Base-by-base conservation (phyloP, 2,797 vertebrate genomes). In the Toxotes lorentzi region DNA sequence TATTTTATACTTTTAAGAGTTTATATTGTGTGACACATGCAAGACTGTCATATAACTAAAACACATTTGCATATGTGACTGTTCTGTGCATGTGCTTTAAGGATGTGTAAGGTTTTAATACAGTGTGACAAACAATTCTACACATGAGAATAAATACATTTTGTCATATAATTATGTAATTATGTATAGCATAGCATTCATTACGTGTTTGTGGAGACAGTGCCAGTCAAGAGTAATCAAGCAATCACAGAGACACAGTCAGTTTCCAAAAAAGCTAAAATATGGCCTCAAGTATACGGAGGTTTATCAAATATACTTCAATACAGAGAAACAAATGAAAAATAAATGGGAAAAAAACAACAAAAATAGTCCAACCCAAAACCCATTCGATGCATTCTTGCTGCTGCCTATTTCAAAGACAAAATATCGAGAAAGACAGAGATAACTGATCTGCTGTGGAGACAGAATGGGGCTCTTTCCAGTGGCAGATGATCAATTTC, bases 401-500 rank as follows among this genome's bases (percentile, higher is more conserved):
- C 21, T 10, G 40, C 16, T 9, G 47, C 5, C 30, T 30, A 53
- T 65, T 65, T 66, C 48, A 51, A 72, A 70, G 51, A 13, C 32
- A 70, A 51, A 35, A 45, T 24, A 74, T 79, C 2, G 32, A 66
- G 38, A 73, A 41, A 71, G 48, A 12, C 40, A 32, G 47, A n/a
- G 56, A 73, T 64, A 70, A 76, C 16, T 48, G 73, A 82, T 78
- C 21, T 30, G 21, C 53, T 32, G 23, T 32, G 13, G 70, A 83
- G 72, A 53, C 59, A 8, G 45, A 48, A 47, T n/a, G 35, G 10
- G 47, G 61, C 64, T 63, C 35, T 66, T 23, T 71, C 58, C 38
- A 71, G 24, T n/a, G 48, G 38, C 57, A 76, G 76, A 56, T 48
- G 38, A 84, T 90, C 79, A 83, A 79, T 89, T 81, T 81, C 76